Evolutionary conservation across 2,888 invertebrate species (phyloP).

Genomic region (Drosophila mettleri): DNA sequence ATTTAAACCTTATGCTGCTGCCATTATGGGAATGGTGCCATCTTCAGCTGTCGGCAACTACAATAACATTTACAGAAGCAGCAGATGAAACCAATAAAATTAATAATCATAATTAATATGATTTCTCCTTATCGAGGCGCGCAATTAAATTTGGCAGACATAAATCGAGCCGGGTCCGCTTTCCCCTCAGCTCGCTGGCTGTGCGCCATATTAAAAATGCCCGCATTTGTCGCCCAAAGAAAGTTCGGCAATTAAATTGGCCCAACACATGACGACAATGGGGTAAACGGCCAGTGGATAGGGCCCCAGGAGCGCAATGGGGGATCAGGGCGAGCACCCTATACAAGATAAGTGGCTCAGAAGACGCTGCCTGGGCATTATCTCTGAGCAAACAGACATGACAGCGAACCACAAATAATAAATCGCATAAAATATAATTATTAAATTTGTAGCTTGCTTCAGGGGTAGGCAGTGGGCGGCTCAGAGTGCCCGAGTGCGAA

Average conservation of each 20-base stretch:
- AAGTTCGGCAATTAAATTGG: constrained; percentile 78
- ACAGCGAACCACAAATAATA: constrained; percentile 80
- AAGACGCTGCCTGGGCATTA: constrained; percentile 69
- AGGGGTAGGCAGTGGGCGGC: constrained; percentile 7
- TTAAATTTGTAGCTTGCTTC: constrained; percentile 73
- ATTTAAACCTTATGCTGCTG: constrained; percentile 20
- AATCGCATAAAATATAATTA: constrained; percentile 84
- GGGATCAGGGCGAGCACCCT: neutral
- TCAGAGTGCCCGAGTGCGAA: constrained; percentile 2
- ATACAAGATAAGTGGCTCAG: constrained; percentile 52
- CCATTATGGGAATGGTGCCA: constrained; percentile 10
- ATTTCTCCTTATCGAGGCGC: constrained; percentile 71
- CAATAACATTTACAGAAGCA: constrained; percentile 17
- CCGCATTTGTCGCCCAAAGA: constrained; percentile 59
- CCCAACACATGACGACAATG: constrained; percentile 67
- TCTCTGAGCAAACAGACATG: constrained; percentile 81
- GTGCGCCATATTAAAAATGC: constrained; percentile 56
- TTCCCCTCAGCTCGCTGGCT: neutral
- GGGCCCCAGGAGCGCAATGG: neutral
- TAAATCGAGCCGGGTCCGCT: constrained; percentile 49
- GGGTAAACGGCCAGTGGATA: constrained; percentile 43
- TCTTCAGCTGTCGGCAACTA: constrained; percentile 17
- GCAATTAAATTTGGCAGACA: constrained; percentile 65
- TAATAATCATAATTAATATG: constrained; percentile 76
- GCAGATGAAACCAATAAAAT: constrained; percentile 73